phyloP scores from a whole-genome alignment of 2,113 vertebrate species.

The Litocranius walleri region DNA sequence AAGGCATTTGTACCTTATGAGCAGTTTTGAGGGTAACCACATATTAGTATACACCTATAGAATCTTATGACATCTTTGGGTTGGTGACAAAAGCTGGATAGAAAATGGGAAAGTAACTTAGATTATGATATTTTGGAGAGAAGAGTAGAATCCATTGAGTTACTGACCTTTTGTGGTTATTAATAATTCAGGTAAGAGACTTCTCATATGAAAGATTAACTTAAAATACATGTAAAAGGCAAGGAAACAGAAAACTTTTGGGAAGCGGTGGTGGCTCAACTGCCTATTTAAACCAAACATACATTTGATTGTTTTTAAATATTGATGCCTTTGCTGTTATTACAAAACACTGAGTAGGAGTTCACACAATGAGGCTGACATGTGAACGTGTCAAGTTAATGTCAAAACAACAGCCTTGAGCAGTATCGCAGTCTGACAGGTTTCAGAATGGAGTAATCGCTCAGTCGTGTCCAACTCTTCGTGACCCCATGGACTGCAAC shows the following conservation, averaged over 20 bases:
- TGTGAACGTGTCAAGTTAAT: constrained; percentile 80
- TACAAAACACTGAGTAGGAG: constrained; percentile 81
- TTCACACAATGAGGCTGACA: constrained; percentile 81
- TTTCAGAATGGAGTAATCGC: constrained; percentile 74
- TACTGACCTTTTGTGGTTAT: neutral
- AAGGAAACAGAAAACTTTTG: constrained; percentile 40
- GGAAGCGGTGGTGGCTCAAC: constrained; percentile 51
- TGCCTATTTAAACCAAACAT: constrained; percentile 75
- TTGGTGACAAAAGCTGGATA: neutral
- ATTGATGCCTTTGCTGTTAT: constrained; percentile 81
- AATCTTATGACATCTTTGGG: neutral
- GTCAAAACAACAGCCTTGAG: constrained; percentile 81
- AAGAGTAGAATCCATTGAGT: neutral
- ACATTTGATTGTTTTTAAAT: constrained; percentile 83
- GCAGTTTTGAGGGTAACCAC: neutral
- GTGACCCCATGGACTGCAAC: no score
- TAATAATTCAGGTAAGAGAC: neutral
- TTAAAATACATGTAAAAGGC: neutral
- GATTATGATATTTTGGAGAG: neutral
- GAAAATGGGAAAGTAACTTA: neutral
- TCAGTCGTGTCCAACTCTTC: no score
- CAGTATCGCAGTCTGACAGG: constrained; percentile 76
- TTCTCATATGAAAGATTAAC: neutral
- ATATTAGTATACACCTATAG: neutral
- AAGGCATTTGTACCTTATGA: neutral